A percentile compares a stretch with the other conserved stretches of the same genome.
These are phyloP conservation scores for Petrophora chlorosata DNA, from an alignment of 2,888 invertebrate species.

Conservation along the genomic window DNA sequence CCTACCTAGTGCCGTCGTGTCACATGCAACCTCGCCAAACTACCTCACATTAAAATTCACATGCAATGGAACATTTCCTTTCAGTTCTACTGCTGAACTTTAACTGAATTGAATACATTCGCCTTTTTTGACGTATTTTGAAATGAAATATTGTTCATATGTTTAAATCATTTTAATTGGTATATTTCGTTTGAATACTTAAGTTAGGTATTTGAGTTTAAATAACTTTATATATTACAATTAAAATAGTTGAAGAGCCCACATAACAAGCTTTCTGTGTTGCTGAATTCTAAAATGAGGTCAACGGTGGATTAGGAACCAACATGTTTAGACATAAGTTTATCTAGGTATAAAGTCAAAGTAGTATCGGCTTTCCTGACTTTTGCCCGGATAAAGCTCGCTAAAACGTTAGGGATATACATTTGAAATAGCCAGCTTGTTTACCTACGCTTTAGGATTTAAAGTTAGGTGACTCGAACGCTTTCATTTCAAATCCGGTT, in stretches of 20 bases:
- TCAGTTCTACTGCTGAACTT: conserved; percentile 18
- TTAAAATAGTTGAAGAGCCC: conserved; percentile 11
- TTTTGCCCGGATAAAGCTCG: conserved; percentile 23
- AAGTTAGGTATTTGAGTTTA: conserved; percentile 19
- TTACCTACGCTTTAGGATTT: neutral
- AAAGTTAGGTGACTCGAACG: neutral
- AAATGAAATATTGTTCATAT: too few relatives aligned
- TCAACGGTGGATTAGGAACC: conserved; percentile 25
- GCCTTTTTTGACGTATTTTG: neutral
- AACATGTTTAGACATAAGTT: conserved; percentile 4
- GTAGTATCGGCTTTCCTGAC: conserved; percentile 26
- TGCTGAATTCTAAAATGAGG: conserved; percentile 25
- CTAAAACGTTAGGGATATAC: conserved; percentile 20
- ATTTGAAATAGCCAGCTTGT: neutral
- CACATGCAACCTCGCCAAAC: conserved; percentile 41
- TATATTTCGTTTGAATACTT: conserved; percentile 18
- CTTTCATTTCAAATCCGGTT: neutral
- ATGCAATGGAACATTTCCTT: conserved; percentile 48
- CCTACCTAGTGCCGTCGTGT: too few relatives aligned
- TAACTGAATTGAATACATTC: conserved; percentile 24
- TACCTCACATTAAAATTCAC: conserved; percentile 49
- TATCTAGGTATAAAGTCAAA: neutral
- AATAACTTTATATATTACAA: conserved; percentile 16
- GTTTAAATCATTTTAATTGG: neutral
- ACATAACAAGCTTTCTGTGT: conserved; percentile 22